These are phyloP conservation scores for Gallinago stenura DNA, from an alignment of 2,797 vertebrate species.

Conservation along the genomic window DNA sequence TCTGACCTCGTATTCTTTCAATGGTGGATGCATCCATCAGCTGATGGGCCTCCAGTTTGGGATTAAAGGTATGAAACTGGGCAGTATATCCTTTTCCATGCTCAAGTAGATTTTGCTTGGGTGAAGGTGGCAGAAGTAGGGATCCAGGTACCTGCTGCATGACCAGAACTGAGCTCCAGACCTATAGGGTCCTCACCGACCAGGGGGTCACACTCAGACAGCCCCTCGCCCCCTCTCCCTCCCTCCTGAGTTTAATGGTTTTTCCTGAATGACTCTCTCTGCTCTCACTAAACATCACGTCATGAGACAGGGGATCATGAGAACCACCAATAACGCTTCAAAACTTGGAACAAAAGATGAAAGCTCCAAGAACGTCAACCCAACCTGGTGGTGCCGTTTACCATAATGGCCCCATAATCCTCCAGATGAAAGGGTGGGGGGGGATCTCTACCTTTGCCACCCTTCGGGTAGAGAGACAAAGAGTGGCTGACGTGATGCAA, in stretches of 20 bases:
- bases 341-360: neutral
- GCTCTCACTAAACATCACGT: neutral
- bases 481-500: neutral
- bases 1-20: neutral
- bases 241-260: rapidly evolving
- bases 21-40: neutral
- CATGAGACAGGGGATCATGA: neutral
- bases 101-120: neutral
- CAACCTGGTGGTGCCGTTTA: neutral
- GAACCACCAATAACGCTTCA: neutral
- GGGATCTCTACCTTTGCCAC: neutral
- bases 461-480: neutral
- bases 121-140: rapidly evolving
- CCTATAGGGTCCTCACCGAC: neutral
- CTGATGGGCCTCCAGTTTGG: neutral
- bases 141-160: neutral
- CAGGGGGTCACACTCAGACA: neutral
- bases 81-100: neutral
- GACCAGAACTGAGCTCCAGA: neutral
- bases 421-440: neutral
- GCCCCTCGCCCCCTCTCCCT: neutral
- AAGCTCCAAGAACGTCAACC: neutral
- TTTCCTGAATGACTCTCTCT: neutral
- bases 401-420: neutral
- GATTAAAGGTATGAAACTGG: neutral